phyloP scores from a whole-genome alignment of 1,140 invertebrate genomes.

The Eueides isabella region DNA sequence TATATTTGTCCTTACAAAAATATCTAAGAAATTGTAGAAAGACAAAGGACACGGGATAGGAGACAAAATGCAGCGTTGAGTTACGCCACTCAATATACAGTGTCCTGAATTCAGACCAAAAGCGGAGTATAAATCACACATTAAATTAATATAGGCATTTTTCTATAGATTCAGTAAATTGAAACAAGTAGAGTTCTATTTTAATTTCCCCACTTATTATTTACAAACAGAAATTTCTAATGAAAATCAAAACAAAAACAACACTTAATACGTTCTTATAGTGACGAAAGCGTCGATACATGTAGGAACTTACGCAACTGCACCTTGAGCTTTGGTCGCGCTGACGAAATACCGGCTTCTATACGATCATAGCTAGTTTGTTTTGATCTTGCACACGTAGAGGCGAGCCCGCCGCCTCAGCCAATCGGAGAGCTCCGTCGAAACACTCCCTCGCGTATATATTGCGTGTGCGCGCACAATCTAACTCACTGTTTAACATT shows the following conservation, averaged over 20 bases:
- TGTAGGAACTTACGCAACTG: slow-evolving; percentile 29
- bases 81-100: too few relatives aligned
- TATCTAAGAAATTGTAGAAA: too few relatives aligned
- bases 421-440: slow-evolving; percentile 61
- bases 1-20: too few relatives aligned
- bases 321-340: slow-evolving; percentile 45
- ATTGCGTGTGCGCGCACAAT: slow-evolving; percentile 53
- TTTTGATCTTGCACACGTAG: slow-evolving; percentile 43
- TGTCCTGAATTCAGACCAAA: too few relatives aligned
- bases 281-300: slow-evolving; percentile 8
- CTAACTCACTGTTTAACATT: slow-evolving; percentile 52
- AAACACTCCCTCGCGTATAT: slow-evolving; percentile 61
- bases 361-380: slow-evolving; percentile 26
- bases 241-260: not conserved
- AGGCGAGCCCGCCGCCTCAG: slow-evolving; percentile 62
- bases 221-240: not conserved
- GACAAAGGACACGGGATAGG: too few relatives aligned
- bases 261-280: not conserved
- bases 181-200: too few relatives aligned
- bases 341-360: slow-evolving; percentile 43
- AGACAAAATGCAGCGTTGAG: too few relatives aligned
- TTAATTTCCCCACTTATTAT: not conserved
- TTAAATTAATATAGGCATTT: too few relatives aligned
- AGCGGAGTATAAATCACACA: too few relatives aligned
- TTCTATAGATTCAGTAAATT: too few relatives aligned